Percentiles rank a stretch among this genome's conserved stretches.
Conservation (phyloP, 2,113 vertebrate species). For the Corydoras sp. region DNA sequence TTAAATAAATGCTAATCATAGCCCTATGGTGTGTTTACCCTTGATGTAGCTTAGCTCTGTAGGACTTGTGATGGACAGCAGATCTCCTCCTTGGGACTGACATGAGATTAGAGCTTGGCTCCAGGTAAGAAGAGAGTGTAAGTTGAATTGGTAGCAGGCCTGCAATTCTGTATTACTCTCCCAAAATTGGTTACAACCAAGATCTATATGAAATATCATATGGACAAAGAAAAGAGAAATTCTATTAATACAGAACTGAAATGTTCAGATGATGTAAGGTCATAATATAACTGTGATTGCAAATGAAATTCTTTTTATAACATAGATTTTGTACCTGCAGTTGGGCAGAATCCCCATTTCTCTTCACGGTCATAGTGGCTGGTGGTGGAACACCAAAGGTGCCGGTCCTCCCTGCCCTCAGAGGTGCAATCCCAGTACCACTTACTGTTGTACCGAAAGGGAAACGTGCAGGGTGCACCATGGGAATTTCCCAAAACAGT, state of each 20-base stretch:
- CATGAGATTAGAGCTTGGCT: conserved; percentile 77
- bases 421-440: conserved; percentile 84
- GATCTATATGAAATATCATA: conserved; percentile 46
- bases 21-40: conserved; percentile 47
- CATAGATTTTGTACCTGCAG: conserved; percentile 63
- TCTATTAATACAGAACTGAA: too few relatives aligned
- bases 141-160: conserved; percentile 88
- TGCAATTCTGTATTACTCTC: conserved; percentile 65
- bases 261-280: too few relatives aligned
- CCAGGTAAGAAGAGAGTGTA: conserved; percentile 80
- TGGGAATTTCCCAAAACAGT: conserved; percentile 82
- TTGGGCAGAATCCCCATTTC: conserved; percentile 89
- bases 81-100: conserved; percentile 78
- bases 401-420: conserved; percentile 75
- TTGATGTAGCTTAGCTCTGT: conserved; percentile 77
- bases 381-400: conserved; percentile 83
- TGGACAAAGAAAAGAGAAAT: not conserved
- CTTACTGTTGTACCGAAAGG: conserved; percentile 83
- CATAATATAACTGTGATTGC: not conserved
- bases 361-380: conserved; percentile 77
- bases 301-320: not conserved
- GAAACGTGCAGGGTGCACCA: conserved; percentile 79
- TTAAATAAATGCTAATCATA: too few relatives aligned
- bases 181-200: conserved; percentile 75
- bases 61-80: conserved; percentile 75